Base-by-base conservation (phyloP, 1,140 invertebrate genomes). In the Harlomillsia oculata region DNA sequence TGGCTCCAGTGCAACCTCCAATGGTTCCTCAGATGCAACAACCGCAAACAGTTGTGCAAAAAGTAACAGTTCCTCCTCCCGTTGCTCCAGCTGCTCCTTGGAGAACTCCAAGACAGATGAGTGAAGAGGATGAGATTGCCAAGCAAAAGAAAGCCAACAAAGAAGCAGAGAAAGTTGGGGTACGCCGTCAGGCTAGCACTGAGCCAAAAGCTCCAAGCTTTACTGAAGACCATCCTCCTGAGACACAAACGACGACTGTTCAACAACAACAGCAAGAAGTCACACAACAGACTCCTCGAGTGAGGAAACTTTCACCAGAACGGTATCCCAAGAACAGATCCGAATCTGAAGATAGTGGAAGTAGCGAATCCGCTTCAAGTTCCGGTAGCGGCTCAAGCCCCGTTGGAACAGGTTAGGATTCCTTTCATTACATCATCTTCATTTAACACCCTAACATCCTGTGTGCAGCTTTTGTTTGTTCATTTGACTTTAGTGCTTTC, bases 121-220 rank as follows among this genome's bases (percentile, higher is more conserved):
- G 84, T 69, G 87, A 89, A 72, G 88, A 92, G 67, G 89, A 93
- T 70, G 89, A 93, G 71, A 89, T 92, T 60, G 77, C 85, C 8
- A 82, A 83, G 67, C 87, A 91, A 61, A 93, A 93, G 72, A 84
- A 86, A 67, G 83, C 86, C 70, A 91, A 90, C 66, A 91, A 92
- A 73, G 71, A 67, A 18, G 67, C 65, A 57, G 64, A 68, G 28
- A 81, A 76, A 36, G 76, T 80, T 9, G 76, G 72, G 6, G 69
- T 79, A 14, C 13, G 56, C 18, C 32, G 54, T 16, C 54, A 57
- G 34, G 4, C 46, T n/a, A 51, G 46, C 23, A 57, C 29, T 6
- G 51, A 53, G 51, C 51, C 51, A 14, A 53, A 53, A 53, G 41
- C 51, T 21, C 51, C 49, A 0, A 41, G 49, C 21, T 39, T 28